Base-by-base conservation (phyloP, 2,113 vertebrate species). In the Dolichotis patagonum region DNA sequence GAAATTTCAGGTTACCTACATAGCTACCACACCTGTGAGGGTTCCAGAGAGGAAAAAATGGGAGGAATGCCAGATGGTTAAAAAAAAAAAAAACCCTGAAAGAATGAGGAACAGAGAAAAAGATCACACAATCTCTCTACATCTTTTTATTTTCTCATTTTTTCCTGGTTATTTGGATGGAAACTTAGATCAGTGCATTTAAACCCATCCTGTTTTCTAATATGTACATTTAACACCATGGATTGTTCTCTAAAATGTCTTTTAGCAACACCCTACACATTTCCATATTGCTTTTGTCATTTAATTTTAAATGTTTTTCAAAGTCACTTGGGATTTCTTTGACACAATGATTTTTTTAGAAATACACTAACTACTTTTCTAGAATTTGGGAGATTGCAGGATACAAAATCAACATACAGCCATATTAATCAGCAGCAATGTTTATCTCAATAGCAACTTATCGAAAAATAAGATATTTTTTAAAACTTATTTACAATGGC, bases 41-140 rank as follows among this genome's bases (percentile, higher is more conserved):
- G 1, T 26, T 84, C 24, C 60, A 41, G 8, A 67, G 35, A 75
- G 4, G 22, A 81, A n/a, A 58, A n/a, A 8, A 8, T 0, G 32
- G 7, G 4, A 3, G 4, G 1, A 65, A 41, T 12, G n/a, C 9
- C 4, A 46, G 58, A 4, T 5, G 13, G 0, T 1, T 32, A 35
- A 14, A 2, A 19, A n/a, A 12, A 16, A 54, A 56, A 56, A 56
- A 56, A 13, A 54, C 2, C 9, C 54, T 75, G 38, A 46, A 35
- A 20, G 1, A 20, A 24, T 41, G 38, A 75, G 24, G 38, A 26
- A 73, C 7, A 22, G 38, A 75, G 38, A 43, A 41, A 26, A 12
- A 75, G 38, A 75, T 75, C 1, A 38, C 14, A 54, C 46, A 0
- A 38, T 73, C 8, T 81, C 5, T 49, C 32, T 8, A 78, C 30